Conservation (phyloP, 2,888 invertebrate genomes). For the Morpho deidamia region DNA sequence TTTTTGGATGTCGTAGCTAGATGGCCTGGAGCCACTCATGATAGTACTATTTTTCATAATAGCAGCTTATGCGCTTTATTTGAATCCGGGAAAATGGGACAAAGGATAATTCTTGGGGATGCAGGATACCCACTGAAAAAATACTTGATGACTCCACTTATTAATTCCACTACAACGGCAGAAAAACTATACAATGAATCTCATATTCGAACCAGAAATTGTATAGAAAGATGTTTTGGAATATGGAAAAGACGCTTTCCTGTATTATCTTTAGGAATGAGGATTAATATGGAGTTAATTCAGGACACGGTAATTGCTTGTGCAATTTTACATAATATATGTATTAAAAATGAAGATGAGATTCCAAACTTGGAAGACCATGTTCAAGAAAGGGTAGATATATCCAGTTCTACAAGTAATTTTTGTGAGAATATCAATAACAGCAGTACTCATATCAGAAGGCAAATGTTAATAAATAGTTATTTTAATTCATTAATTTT, state of each 20-base stretch:
- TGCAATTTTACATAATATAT: too few relatives aligned
- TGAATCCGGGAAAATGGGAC: conserved; percentile 8
- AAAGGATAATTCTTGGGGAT: conserved; percentile 17
- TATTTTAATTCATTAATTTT: too few relatives aligned
- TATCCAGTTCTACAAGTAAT: too few relatives aligned
- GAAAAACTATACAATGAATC: conserved; percentile 23
- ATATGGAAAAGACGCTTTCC: background rate
- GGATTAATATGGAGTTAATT: too few relatives aligned
- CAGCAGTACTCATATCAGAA: too few relatives aligned
- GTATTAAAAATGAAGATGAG: too few relatives aligned
- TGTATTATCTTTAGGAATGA: too few relatives aligned
- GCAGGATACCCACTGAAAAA: conserved; percentile 14
- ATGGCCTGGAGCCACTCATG: conserved; percentile 25
- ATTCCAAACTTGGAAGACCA: too few relatives aligned
- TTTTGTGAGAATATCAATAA: too few relatives aligned
- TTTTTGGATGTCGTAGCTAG: conserved; percentile 24
- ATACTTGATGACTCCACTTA: conserved; percentile 22
- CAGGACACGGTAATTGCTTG: too few relatives aligned
- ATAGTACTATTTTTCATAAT: conserved; percentile 12
- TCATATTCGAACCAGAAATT: conserved; percentile 25
- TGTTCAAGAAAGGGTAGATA: too few relatives aligned
- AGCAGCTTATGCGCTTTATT: conserved; percentile 12
- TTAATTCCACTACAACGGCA: conserved; percentile 16
- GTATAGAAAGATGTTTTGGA: conserved; percentile 21
- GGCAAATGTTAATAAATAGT: too few relatives aligned